A percentile compares a stretch with the other conserved stretches of the same genome.
These are phyloP conservation scores for Eupelmus urozonus DNA, from an alignment of 2,888 invertebrate species.

Conservation along the genomic window DNA sequence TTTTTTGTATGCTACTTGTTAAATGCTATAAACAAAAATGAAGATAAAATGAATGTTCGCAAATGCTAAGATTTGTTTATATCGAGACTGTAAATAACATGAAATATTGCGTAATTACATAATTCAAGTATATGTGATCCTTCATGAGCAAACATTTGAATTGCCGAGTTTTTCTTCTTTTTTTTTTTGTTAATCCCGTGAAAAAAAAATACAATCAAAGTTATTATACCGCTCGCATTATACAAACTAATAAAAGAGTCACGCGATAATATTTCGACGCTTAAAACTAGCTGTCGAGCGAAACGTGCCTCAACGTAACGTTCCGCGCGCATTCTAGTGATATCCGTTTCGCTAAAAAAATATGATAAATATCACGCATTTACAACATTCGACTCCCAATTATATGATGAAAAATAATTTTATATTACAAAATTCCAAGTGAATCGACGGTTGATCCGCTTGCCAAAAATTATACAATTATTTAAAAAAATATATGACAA, in stretches of 20 bases:
- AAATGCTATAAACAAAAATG: constrained; percentile 72
- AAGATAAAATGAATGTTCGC: constrained; percentile 66
- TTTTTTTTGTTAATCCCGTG: constrained; percentile 29
- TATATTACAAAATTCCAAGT: constrained; percentile 55
- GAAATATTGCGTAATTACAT: constrained; percentile 53
- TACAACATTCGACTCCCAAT: constrained; percentile 53
- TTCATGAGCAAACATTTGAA: constrained; percentile 57
- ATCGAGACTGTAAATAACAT: constrained; percentile 54
- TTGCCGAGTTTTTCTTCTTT: constrained; percentile 47
- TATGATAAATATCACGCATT: constrained; percentile 56
- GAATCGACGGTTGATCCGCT: constrained; percentile 22
- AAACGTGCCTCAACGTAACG: constrained; percentile 34
- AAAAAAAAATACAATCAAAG: constrained; percentile 47
- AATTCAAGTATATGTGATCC: constrained; percentile 58
- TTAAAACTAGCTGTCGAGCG: constrained; percentile 52
- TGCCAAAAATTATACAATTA: constrained; percentile 34
- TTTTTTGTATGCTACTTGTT: constrained; percentile 67
- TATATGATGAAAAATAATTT: constrained; percentile 52
- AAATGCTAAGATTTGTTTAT: constrained; percentile 68
- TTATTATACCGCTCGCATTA: constrained; percentile 42
- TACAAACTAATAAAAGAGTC: constrained; percentile 49
- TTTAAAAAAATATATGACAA: constrained; percentile 21
- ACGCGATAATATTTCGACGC: constrained; percentile 51
- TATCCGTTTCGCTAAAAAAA: constrained; percentile 57
- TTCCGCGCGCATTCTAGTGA: constrained; percentile 48